Base-by-base conservation (phyloP, 2,797 vertebrate species). In the Molossus molossus region DNA sequence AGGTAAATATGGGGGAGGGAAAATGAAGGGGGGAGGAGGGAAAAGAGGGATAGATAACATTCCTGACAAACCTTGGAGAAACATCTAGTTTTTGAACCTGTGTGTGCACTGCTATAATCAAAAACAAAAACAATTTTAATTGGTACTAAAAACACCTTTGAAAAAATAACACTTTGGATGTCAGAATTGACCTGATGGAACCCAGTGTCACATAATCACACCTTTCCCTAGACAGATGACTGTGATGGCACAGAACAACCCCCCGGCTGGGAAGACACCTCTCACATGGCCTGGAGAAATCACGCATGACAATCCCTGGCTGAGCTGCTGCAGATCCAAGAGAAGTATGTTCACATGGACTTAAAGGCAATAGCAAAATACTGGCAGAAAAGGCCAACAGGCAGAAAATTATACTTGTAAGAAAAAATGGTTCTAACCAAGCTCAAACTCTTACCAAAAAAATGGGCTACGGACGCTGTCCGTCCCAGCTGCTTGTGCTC, bases 21-120 rank as follows among this genome's bases (percentile, higher is more conserved):
- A 10, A 1, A 10, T 0, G 12, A 14, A 9, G 18, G 1, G 15
- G 37, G 5, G 29, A 13, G 15, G 3, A 23, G 0, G 10, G 3
- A 9, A 57, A 8, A 11, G 0, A 9, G 6, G 55, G 57, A n/a
- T 0, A 23, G 20, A 9, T 53, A 21, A 12, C 1, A 1, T 17
- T 76, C 21, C 37, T n/a, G 65, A 67, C 6, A 60, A 82, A 87
- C 25, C 65, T 20, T 37, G 20, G 14, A 85, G 33, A 90, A 76
- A 70, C 20, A 21, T 6, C 45, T 29, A 37, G 53, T 6, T 33
- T 79, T 83, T 79, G 67, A 80, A 87, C 53, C 33, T 60, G 6
- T 6, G 18, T 37, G 75, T 50, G 20, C 6, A 58, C 18, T 29
- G n/a, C n/a, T 37, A 3, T 29, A 48, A 45, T 5, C 5, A 45